A percentile compares a stretch with the other conserved stretches of the same genome.
Evolutionary conservation across 2,797 vertebrate species (phyloP).

Genomic region (Tragopan temminckii): DNA sequence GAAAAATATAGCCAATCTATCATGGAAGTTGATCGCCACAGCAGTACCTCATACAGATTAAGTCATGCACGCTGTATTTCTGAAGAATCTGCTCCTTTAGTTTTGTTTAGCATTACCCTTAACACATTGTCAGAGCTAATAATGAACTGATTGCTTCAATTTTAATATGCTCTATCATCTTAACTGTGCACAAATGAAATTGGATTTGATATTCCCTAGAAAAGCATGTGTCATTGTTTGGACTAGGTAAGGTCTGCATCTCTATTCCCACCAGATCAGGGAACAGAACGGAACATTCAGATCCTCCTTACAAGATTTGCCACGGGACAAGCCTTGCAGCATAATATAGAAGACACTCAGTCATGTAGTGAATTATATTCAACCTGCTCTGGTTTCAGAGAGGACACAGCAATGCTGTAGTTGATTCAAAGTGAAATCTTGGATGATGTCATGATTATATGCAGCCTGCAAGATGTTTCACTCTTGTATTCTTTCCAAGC

Average conservation of each 20-base stretch:
- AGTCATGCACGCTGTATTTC: rapidly evolving
- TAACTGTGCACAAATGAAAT: not conserved
- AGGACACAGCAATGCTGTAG: not conserved
- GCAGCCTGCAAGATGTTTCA: not conserved
- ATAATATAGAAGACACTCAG: not conserved
- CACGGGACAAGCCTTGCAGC: not conserved
- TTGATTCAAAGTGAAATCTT: not conserved
- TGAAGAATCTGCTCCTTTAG: not conserved
- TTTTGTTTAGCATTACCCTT: not conserved
- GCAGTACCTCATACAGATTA: not conserved
- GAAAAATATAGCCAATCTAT: not conserved
- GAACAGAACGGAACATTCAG: not conserved
- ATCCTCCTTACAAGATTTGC: not conserved
- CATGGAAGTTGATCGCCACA: rapidly evolving
- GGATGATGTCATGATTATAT: not conserved
- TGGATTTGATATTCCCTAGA: not conserved
- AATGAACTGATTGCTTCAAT: not conserved
- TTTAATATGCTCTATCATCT: not conserved
- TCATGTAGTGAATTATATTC: not conserved
- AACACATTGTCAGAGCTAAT: not conserved
- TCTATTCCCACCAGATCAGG: not conserved
- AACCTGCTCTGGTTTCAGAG: not conserved
- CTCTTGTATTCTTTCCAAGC: not conserved
- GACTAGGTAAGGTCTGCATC: not conserved
- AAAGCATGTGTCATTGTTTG: not conserved